Base-by-base conservation (phyloP, 2,888 invertebrate genomes). In the Clusia tigrina region DNA sequence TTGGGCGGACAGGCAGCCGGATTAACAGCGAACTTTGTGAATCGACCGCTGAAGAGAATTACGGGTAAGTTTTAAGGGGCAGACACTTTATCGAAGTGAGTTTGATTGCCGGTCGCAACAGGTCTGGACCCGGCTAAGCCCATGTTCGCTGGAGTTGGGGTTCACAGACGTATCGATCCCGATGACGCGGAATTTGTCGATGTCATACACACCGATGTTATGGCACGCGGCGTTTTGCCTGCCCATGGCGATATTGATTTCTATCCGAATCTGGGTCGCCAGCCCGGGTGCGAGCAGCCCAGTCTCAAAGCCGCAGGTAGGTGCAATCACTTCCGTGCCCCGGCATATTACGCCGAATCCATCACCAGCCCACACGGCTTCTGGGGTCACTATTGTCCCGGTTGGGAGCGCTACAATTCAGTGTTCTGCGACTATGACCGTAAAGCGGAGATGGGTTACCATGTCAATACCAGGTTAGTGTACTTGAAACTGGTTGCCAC, bases 101-200 rank as follows among this genome's bases (percentile, higher is more conserved):
- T 32, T 32, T 12, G 12, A 15, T 42, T n/a, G n/a, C n/a, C n/a
- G 42, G 42, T 15, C 6, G n/a, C 3, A 42, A 42, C 69, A 89
- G 89, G 87, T 1, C 74, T 90, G n/a, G 90, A 90, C 74, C 89
- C 90, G 1, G 90, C 90, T 0, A 80, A 88, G 72, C 90, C 90
- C 0, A 71, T 89, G 6, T 90, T 89, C 68, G 86, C 86, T 0
- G 84, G 86, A 0, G 79, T 78, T 1, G 83, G 86, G 55, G 60
- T 71, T 0, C 78, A 80, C 0, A 84, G 81, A 42, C 87, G 87
- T 71, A 69, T 90, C 24, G 88, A 89, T 72, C 69, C 81, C 0
- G 76, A 74, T 0, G 89, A 90, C 73, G 90, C 88, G 0, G 82
- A 85, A 1, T 88, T 87, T 69, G 89, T 90, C 0, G 89, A 90